These are phyloP conservation scores for Chelon labrosus DNA, from an alignment of 2,797 vertebrate species.

Conservation along the genomic window DNA sequence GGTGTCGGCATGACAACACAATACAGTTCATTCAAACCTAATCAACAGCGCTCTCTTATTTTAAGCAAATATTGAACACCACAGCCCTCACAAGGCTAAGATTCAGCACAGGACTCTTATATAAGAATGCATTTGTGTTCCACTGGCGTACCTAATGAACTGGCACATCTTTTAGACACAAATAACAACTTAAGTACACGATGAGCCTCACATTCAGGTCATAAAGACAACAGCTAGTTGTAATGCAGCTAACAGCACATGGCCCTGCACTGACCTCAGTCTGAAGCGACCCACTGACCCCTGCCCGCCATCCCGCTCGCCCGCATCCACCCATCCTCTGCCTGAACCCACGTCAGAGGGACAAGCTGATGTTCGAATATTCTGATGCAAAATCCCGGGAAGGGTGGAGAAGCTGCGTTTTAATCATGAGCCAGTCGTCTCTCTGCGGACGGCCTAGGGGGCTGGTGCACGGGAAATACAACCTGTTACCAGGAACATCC, in stretches of 20 bases:
- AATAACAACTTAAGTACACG: too few relatives aligned
- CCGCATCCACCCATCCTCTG: slow-evolving; percentile 36
- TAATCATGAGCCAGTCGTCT: slow-evolving; percentile 21
- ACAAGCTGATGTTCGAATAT: slow-evolving; percentile 18
- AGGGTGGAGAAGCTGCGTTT: slow-evolving; percentile 4
- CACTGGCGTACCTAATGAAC: too few relatives aligned
- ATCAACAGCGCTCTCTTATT: too few relatives aligned
- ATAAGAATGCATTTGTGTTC: too few relatives aligned
- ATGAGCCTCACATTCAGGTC: neutral
- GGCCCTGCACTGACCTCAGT: slow-evolving; percentile 36
- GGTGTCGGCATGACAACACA: too few relatives aligned
- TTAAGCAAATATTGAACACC: too few relatives aligned
- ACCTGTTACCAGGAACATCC: slow-evolving; percentile 52
- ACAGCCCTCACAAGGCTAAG: too few relatives aligned
- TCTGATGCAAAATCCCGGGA: slow-evolving; percentile 29
- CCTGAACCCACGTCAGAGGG: slow-evolving; percentile 32
- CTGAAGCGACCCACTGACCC: slow-evolving; percentile 62
- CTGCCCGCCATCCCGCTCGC: neutral
- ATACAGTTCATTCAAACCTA: too few relatives aligned
- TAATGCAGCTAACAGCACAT: neutral
- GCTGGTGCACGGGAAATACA: slow-evolving; percentile 52
- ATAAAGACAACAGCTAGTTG: slow-evolving; percentile 37
- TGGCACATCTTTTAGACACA: too few relatives aligned
- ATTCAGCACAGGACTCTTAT: too few relatives aligned
- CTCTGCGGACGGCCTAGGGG: slow-evolving; percentile 16